Evolutionary conservation across 2,888 invertebrate genomes (phyloP).

Genomic region (Cataglyphis cursor): DNA sequence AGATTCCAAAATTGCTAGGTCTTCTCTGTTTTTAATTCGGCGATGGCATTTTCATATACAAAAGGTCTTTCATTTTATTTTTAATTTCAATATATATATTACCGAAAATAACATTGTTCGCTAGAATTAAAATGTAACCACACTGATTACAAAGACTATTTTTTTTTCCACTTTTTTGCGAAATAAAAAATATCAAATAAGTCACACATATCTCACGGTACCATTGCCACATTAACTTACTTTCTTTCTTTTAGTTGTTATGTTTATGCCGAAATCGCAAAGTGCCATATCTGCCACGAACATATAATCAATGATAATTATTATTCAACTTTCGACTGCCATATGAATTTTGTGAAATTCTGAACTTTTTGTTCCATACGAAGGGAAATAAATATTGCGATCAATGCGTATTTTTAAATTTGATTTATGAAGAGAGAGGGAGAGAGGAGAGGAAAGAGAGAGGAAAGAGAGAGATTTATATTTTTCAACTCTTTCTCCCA

Average conservation of each 20-base stretch:
- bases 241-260: not conserved
- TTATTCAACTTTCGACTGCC: slow-evolving; percentile 3
- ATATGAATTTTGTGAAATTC: not conserved
- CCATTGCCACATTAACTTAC: slow-evolving; percentile 6
- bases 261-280: slow-evolving; percentile 18
- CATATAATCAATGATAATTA: slow-evolving; percentile 9
- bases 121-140: not conserved
- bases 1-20: slow-evolving; percentile 63
- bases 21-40: slow-evolving; percentile 11
- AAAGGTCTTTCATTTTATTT: not conserved
- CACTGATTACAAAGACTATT: not conserved
- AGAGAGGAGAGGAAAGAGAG: not conserved
- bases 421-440: slow-evolving; percentile 15
- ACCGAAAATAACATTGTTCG: not conserved
- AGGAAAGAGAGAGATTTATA: not conserved
- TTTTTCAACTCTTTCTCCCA: slow-evolving; percentile 15
- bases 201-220: not conserved
- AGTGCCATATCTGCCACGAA: slow-evolving; percentile 27
- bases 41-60: not conserved
- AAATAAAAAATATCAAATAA: not conserved
- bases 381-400: not conserved
- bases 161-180: not conserved
- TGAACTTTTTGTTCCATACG: not conserved
- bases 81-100: not conserved
- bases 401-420: slow-evolving; percentile 12